phyloP scores from a whole-genome alignment of 2,113 vertebrate species.

The Ceuthmochares aereus region DNA sequence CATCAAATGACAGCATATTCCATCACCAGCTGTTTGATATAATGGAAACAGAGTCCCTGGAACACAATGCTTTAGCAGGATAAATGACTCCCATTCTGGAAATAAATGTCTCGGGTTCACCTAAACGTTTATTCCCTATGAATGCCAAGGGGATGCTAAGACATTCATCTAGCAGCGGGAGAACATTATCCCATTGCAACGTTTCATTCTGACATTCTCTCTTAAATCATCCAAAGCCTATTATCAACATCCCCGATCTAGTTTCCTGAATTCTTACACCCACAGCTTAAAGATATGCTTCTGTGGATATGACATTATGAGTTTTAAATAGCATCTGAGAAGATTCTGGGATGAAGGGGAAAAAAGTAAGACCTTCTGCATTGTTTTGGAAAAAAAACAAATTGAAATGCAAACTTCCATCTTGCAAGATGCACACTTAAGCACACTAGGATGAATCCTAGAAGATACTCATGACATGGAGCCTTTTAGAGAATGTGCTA shows the following conservation, averaged over 20 bases:
- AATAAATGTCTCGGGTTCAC: constrained; percentile 14
- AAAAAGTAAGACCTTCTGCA: neutral
- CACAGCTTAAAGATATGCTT: neutral
- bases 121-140: neutral
- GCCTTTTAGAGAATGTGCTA: neutral
- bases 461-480: neutral
- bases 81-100: constrained; percentile 22
- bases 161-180: neutral
- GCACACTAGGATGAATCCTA: neutral
- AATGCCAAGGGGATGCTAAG: neutral
- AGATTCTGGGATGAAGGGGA: neutral
- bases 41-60: neutral
- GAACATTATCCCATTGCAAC: neutral
- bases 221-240: constrained; percentile 15
- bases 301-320: neutral
- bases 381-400: neutral
- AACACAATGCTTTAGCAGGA: constrained; percentile 14
- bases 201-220: neutral
- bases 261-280: neutral
- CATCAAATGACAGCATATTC: neutral
- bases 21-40: neutral
- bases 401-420: neutral
- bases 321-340: neutral
- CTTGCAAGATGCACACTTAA: neutral
- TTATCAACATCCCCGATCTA: neutral